Evolutionary conservation across 2,113 vertebrate species (phyloP), one percentile per base, ranked within the genome.

Genomic region (Ammodramus savannarum): DNA sequence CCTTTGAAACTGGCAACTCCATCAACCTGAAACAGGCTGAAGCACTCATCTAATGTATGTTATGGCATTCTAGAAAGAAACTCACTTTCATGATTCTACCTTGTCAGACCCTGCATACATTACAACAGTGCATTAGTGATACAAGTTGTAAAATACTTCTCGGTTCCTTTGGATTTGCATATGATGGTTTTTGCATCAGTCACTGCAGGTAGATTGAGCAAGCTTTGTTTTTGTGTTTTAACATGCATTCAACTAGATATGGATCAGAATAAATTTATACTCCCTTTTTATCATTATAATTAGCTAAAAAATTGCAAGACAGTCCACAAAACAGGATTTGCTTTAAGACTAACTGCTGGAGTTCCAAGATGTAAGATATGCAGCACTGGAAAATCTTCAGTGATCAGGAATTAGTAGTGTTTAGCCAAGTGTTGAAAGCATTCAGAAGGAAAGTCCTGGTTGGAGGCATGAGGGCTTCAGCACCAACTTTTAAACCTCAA

Each of bases 231-330:
- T 65, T 96, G 94, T 97, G 86, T 97, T 99, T 97, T 97, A 98
- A 99, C 99, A 99, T 99, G 99, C 99, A 99, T 98, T 99, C 98
- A 98, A 98, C 98, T 98, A 98, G 98, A 98, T 98, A 98, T 97
- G 97, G 97, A 97, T 98, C 98, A 98, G 97, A 98, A 98, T 98
- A 97, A 98, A 98, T 97, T 98, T 98, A 98, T 98, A 98, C 98
- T 98, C 98, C 98, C 98, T 99, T 99, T 98, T 98, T 98, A 98
- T 98, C 98, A 97, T 98, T 98, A 98, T 97, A 98, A 97, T 98
- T 98, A 99, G 98, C 98, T 99, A 98, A 98, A 99, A 99, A 98
- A 98, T 98, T 98, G 98, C 98, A 98, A 98, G 98, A 98, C 98
- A 98, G 98, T 98, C 98, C 98, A 99, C 98, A 98, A 98, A 98